phyloP scores from a whole-genome alignment of 2,888 invertebrate genomes.

The Noctua janthe region DNA sequence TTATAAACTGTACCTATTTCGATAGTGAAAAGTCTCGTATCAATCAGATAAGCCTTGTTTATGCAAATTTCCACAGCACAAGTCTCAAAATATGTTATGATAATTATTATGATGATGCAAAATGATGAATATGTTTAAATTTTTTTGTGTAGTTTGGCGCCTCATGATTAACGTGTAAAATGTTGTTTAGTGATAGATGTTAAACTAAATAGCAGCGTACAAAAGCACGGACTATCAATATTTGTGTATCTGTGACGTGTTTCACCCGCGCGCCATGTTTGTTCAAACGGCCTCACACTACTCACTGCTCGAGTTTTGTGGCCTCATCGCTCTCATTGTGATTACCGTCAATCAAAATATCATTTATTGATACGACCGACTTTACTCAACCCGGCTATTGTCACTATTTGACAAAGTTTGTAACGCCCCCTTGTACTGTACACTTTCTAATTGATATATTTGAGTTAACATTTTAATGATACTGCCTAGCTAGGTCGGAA shows the following conservation, averaged over 20 bases:
- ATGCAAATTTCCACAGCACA: conserved; percentile 11
- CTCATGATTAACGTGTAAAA: conserved; percentile 58
- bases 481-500: not conserved
- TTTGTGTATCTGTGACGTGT: conserved; percentile 78
- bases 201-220: conserved; percentile 62
- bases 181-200: conserved; percentile 65
- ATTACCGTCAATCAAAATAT: conserved; percentile 53
- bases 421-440: conserved; percentile 15
- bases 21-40: conserved; percentile 22
- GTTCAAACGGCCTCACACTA: conserved; percentile 50
- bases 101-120: not conserved
- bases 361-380: conserved; percentile 51
- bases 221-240: conserved; percentile 76
- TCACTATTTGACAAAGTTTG: conserved; percentile 38
- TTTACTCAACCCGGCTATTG: conserved; percentile 26
- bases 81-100: conserved; percentile 20
- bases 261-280: conserved; percentile 52
- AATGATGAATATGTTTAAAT: conserved; percentile 22
- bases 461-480: conserved; percentile 1
- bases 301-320: conserved; percentile 30
- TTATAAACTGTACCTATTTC: not conserved
- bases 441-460: conserved; percentile 9
- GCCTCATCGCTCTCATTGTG: conserved; percentile 47
- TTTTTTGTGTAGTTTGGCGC: conserved; percentile 30
- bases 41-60: conserved; percentile 26